These are phyloP conservation scores for Spilogale gracilis DNA, from an alignment of 2,113 vertebrate genomes.

Conservation along the genomic window DNA sequence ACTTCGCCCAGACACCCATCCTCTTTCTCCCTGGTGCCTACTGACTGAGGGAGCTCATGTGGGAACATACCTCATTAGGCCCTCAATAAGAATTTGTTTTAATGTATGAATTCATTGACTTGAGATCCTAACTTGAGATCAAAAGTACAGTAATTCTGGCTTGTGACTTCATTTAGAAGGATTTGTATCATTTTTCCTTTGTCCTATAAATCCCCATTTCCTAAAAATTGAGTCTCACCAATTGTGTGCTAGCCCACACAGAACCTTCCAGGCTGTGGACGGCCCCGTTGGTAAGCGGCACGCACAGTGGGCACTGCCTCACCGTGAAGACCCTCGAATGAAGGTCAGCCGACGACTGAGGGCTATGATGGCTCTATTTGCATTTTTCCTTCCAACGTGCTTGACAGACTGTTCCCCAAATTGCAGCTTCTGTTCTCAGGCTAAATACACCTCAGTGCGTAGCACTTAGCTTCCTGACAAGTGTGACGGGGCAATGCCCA, in stretches of 20 bases:
- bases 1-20: neutral
- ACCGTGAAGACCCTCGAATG: rapidly evolving
- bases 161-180: neutral
- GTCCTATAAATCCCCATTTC: neutral
- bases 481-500: neutral
- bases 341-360: rapidly evolving
- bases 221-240: neutral
- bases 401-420: slow-evolving; percentile 1
- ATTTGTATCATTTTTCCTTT: neutral
- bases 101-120: neutral
- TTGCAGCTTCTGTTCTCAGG: slow-evolving; percentile 62
- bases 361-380: neutral
- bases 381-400: neutral
- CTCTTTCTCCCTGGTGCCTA: neutral
- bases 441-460: slow-evolving; percentile 25
- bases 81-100: neutral
- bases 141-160: neutral
- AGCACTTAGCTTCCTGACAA: neutral
- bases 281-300: neutral
- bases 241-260: neutral
- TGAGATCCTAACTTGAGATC: neutral
- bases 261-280: rapidly evolving
- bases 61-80: neutral
- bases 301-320: rapidly evolving
- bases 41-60: neutral